Percentiles rank a stretch among this genome's conserved stretches.
These are phyloP conservation scores for Anniella stebbinsi DNA, from an alignment of 2,797 vertebrate species.

Conservation along the genomic window DNA sequence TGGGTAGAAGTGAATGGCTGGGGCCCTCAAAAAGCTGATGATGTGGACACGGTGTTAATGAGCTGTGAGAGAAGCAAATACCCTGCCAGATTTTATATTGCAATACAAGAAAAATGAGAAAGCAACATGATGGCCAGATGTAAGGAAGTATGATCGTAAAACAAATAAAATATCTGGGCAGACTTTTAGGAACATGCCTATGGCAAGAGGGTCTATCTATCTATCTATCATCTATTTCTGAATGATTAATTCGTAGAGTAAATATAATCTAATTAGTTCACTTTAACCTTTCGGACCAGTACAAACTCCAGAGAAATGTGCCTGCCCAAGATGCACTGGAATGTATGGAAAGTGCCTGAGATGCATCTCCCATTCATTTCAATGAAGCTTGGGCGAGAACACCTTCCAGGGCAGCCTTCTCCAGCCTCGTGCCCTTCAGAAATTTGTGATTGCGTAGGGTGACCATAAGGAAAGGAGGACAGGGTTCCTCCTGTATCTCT, in stretches of 20 bases:
- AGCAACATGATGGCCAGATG: not conserved
- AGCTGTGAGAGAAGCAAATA: conserved; percentile 44
- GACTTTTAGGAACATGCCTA: conserved; percentile 31
- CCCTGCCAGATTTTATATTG: conserved; percentile 26
- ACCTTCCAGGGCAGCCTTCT: not conserved
- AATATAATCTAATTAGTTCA: conserved; percentile 28
- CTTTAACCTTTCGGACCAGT: conserved; percentile 59
- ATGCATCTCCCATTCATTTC: not conserved
- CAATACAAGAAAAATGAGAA: conserved; percentile 44
- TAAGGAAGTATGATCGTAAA: conserved; percentile 13
- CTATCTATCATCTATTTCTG: conserved; percentile 35
- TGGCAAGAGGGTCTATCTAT: not conserved
- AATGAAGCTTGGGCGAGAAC: not conserved
- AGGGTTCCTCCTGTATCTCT: too few species aligned
- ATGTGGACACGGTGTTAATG: conserved; percentile 37
- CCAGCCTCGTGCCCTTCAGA: too few species aligned
- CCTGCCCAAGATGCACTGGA: not conserved
- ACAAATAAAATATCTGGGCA: conserved; percentile 36
- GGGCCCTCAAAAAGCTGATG: conserved; percentile 22
- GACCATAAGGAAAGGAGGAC: too few species aligned
- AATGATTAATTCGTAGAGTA: conserved; percentile 42
- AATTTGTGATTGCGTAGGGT: too few species aligned
- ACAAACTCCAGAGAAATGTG: not conserved
- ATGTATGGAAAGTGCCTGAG: not conserved
- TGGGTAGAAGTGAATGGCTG: not conserved